phyloP scores from a whole-genome alignment of 2,888 invertebrate genomes.

The Drosophila subquinaria region DNA sequence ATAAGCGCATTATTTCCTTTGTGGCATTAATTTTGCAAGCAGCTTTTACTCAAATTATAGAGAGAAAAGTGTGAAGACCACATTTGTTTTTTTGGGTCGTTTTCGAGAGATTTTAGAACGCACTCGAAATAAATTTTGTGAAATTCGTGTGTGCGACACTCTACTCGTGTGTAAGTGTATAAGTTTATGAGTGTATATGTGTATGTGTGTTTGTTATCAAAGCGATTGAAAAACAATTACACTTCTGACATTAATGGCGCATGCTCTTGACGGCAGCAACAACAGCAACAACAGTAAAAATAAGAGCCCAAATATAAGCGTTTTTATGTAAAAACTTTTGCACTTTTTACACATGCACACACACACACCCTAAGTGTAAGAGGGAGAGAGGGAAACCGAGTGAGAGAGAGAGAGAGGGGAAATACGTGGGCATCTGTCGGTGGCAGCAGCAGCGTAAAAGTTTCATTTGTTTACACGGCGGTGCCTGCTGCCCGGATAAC shows the following conservation, averaged over 20 bases:
- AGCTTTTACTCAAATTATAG: slow-evolving; percentile 26
- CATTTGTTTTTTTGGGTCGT: slow-evolving; percentile 74
- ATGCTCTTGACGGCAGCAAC: slow-evolving; percentile 41
- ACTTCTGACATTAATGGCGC: slow-evolving; percentile 73
- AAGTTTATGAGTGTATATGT: slow-evolving; percentile 19
- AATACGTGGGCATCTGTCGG: slow-evolving; percentile 54
- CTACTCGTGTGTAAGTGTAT: slow-evolving; percentile 6
- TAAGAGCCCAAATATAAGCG: slow-evolving; percentile 9
- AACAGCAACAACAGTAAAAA: slow-evolving; percentile 13
- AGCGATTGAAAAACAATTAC: slow-evolving; percentile 79
- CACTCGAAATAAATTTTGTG: slow-evolving; percentile 69
- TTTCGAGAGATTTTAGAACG: slow-evolving; percentile 69
- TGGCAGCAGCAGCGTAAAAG: slow-evolving; percentile 68
- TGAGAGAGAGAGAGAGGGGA: neutral
- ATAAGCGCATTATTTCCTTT: slow-evolving; percentile 20
- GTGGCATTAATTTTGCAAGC: slow-evolving; percentile 42
- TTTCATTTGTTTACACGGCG: slow-evolving; percentile 71
- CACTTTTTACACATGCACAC: slow-evolving; percentile 31
- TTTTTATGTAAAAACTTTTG: slow-evolving; percentile 46
- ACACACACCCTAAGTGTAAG: neutral
- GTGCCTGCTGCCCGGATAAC: slow-evolving; percentile 61
- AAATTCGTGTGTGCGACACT: slow-evolving; percentile 21
- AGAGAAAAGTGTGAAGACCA: slow-evolving; percentile 1
- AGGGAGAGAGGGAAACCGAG: neutral
- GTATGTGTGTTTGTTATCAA: slow-evolving; percentile 62